phyloP scores from a whole-genome alignment of 2,797 vertebrate species.

The Harpagifer antarcticus region DNA sequence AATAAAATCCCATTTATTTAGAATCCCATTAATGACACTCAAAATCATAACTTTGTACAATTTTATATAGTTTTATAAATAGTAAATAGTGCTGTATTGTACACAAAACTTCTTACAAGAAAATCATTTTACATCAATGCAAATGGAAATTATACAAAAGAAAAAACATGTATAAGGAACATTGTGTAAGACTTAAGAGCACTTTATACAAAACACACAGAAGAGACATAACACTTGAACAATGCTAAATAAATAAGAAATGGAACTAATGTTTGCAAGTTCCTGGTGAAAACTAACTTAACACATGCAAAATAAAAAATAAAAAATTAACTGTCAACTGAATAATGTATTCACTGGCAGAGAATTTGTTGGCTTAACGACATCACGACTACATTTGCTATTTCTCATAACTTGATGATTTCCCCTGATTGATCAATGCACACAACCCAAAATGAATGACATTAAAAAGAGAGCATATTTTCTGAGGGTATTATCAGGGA shows the following conservation, averaged over 20 bases:
- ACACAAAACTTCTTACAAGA: constrained; percentile 94
- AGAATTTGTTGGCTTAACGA: constrained; percentile 73
- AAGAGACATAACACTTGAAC: constrained; percentile 52
- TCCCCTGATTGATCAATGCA: constrained; percentile 73
- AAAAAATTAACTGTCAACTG: constrained; percentile 60
- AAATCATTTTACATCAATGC: constrained; percentile 77
- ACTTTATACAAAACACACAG: constrained; percentile 62
- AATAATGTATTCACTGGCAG: constrained; percentile 69
- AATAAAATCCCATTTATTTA: neutral
- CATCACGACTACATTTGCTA: constrained; percentile 57
- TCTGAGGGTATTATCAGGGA: constrained; percentile 42
- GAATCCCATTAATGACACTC: constrained; percentile 29
- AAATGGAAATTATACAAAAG: constrained; percentile 80
- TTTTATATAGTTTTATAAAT: constrained; percentile 95
- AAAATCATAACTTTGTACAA: constrained; percentile 37
- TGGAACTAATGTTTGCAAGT: constrained; percentile 62
- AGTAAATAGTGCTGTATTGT: constrained; percentile 99
- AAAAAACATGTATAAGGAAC: constrained; percentile 83
- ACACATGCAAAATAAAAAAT: constrained; percentile 62
- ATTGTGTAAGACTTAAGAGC: constrained; percentile 85
- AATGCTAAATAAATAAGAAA: constrained; percentile 81
- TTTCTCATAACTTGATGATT: constrained; percentile 53
- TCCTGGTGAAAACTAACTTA: constrained; percentile 64
- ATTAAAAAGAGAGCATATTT: constrained; percentile 40
- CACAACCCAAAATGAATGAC: constrained; percentile 65